Conservation (phyloP, 2,888 invertebrate species). For the Trilocha varians region DNA sequence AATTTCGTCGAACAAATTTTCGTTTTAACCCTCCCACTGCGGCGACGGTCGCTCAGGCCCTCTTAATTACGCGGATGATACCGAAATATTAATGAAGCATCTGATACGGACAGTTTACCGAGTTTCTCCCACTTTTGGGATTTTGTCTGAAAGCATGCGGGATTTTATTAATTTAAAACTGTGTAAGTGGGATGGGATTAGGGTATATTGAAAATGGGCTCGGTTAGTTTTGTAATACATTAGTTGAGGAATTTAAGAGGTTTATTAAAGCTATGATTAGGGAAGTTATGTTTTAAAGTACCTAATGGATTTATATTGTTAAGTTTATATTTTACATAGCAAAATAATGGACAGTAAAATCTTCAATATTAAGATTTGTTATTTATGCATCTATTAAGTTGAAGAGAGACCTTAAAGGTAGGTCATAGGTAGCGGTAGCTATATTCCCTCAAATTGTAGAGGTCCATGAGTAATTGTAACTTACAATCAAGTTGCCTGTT, state of each 20-base stretch:
- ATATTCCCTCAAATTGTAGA: no score
- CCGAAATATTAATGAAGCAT: conserved; percentile 62
- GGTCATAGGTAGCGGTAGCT: no score
- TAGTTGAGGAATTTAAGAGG: neutral
- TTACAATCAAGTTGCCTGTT: no score
- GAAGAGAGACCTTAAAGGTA: no score
- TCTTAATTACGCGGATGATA: conserved; percentile 46
- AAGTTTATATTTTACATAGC: no score
- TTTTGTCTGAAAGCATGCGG: conserved; percentile 28
- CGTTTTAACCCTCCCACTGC: conserved; percentile 28
- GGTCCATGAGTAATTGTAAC: no score
- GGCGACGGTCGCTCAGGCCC: conserved; percentile 22
- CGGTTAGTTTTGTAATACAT: neutral
- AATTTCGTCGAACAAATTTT: conserved; percentile 8
- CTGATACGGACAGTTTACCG: conserved; percentile 46
- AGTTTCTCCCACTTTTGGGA: conserved; percentile 32
- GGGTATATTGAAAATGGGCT: conserved; percentile 7
- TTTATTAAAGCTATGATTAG: neutral
- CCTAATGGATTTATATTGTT: no score
- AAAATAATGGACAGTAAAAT: no score
- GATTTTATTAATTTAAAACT: conserved; percentile 32
- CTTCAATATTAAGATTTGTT: no score
- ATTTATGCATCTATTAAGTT: no score
- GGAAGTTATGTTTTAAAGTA: no score
- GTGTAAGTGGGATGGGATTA: conserved; percentile 16